phyloP scores from a whole-genome alignment of 2,888 invertebrate species.

The Xanthia icteritia region DNA sequence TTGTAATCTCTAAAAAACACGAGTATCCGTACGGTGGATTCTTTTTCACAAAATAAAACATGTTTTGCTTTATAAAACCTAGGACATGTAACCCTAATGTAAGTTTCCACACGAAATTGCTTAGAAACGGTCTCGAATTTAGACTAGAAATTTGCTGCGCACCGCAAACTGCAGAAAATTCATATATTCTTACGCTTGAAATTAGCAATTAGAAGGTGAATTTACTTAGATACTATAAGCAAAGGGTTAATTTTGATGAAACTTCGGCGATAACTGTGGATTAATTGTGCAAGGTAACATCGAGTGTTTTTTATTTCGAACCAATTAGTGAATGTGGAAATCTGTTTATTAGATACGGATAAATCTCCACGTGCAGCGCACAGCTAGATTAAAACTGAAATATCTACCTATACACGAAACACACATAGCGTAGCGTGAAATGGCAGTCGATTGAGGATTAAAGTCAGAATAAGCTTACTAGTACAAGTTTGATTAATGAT shows the following conservation, averaged over 20 bases:
- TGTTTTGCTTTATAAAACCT: constrained; percentile 13
- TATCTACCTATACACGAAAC: constrained; percentile 22
- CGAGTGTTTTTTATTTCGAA: constrained; percentile 19
- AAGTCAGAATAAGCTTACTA: constrained; percentile 28
- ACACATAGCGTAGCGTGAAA: constrained; percentile 19
- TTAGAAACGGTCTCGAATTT: constrained; percentile 37
- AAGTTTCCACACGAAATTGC: constrained; percentile 27
- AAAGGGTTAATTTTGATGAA: constrained; percentile 44
- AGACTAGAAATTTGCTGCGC: constrained; percentile 38
- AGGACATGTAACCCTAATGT: constrained; percentile 26
- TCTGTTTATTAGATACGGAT: constrained; percentile 44
- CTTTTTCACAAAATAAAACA: constrained; percentile 7
- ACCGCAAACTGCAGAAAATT: constrained; percentile 48
- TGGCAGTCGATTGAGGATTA: constrained; percentile 15
- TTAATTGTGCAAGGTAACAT: constrained; percentile 22
- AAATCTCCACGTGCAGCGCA: constrained; percentile 30
- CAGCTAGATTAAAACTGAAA: constrained; percentile 60
- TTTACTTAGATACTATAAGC: constrained; percentile 10
- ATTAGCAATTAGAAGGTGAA: constrained; percentile 40
- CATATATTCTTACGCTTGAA: constrained; percentile 32
- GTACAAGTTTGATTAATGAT: constrained; percentile 2
- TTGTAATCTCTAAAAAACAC: constrained; percentile 16
- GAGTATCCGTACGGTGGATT: background rate
- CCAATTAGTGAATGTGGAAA: constrained; percentile 48
- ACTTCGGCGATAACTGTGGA: constrained; percentile 21